Conservation (phyloP, 1,140 invertebrate species). For the Zelostemma sp. region DNA sequence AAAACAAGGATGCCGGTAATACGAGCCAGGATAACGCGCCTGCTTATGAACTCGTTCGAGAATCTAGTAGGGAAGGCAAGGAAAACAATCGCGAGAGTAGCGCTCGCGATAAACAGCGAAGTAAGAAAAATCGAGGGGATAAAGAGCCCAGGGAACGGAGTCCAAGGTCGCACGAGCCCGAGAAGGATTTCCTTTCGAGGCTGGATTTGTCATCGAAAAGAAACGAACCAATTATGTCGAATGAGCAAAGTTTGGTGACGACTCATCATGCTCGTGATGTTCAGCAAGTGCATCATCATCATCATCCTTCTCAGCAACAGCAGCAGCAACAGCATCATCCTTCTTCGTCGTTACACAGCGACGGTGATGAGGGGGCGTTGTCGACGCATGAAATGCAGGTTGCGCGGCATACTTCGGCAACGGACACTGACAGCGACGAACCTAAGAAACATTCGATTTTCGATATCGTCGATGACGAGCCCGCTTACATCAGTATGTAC, state of each 20-base stretch:
- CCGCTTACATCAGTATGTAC: constrained; percentile 97
- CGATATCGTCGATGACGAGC: constrained; percentile 90
- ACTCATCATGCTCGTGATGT: constrained; percentile 53
- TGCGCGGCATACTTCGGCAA: constrained; percentile 61
- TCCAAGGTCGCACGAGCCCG: constrained; percentile 66
- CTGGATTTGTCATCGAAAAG: constrained; percentile 70
- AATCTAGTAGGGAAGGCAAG: constrained; percentile 60
- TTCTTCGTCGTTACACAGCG: no score
- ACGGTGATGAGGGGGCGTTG: constrained; percentile 58
- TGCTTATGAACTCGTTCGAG: constrained; percentile 41
- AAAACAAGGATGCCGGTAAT: constrained; percentile 56
- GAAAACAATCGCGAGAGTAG: constrained; percentile 57
- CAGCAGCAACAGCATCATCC: constrained; percentile 46
- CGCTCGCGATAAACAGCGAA: constrained; percentile 62
- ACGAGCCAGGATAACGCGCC: constrained; percentile 47
- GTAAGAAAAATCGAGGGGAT: constrained; percentile 58
- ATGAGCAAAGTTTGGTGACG: constrained; percentile 55
- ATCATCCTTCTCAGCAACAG: constrained; percentile 40
- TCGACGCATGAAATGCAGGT: constrained; percentile 64
- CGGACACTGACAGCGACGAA: constrained; percentile 79
- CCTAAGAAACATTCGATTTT: constrained; percentile 92
- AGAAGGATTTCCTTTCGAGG: constrained; percentile 76
- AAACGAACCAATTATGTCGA: constrained; percentile 52
- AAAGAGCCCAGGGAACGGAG: constrained; percentile 62
- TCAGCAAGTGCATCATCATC: constrained; percentile 42